A percentile compares a stretch with the other conserved stretches of the same genome.
These are phyloP conservation scores for Plumapathes pennacea DNA, from an alignment of 92 coral and sea anemone genomes.

Conservation along the genomic window DNA sequence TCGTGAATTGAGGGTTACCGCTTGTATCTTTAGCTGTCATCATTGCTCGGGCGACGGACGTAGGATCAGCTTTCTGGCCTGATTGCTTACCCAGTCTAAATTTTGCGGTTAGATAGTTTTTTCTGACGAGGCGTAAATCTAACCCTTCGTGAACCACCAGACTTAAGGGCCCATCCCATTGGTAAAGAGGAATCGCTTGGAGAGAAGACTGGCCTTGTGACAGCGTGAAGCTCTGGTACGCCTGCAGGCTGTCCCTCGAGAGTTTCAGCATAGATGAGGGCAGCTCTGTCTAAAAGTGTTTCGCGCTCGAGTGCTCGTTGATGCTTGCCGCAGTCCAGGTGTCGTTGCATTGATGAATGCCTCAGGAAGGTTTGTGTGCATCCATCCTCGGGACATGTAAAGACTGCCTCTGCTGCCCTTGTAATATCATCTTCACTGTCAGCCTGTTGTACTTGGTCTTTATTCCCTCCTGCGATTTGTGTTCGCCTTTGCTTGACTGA, in stretches of 20 bases:
- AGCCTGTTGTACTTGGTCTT: conserved; percentile 22
- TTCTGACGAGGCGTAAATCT: conserved; percentile 37
- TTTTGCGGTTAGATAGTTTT: conserved; percentile 37
- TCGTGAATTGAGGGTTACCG: conserved; percentile 34
- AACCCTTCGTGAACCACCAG: conserved; percentile 27
- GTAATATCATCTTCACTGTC: conserved; percentile 10
- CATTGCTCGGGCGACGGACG: conserved; percentile 61
- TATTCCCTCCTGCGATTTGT: background rate
- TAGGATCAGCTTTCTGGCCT: conserved; percentile 57
- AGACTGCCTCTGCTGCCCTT: conserved; percentile 28
- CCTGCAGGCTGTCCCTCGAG: conserved; percentile 54
- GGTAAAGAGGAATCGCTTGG: conserved; percentile 2
- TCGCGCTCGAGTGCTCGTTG: conserved; percentile 57
- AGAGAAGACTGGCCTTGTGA: background rate
- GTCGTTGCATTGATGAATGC: conserved; percentile 58
- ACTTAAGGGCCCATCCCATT: conserved; percentile 68
- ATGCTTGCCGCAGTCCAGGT: conserved; percentile 57
- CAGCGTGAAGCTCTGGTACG: conserved; percentile 11
- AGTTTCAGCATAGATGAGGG: conserved; percentile 34
- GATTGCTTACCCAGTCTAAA: conserved; percentile 58
- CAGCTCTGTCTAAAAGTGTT: conserved; percentile 55
- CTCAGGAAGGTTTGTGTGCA: conserved; percentile 57
- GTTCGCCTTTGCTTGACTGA: conserved; percentile 29
- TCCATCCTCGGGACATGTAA: conserved; percentile 65
- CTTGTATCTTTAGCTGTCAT: conserved; percentile 44